Evolutionary conservation across 2,888 invertebrate genomes (phyloP).

Genomic region (Drosophila anomalipes): DNA sequence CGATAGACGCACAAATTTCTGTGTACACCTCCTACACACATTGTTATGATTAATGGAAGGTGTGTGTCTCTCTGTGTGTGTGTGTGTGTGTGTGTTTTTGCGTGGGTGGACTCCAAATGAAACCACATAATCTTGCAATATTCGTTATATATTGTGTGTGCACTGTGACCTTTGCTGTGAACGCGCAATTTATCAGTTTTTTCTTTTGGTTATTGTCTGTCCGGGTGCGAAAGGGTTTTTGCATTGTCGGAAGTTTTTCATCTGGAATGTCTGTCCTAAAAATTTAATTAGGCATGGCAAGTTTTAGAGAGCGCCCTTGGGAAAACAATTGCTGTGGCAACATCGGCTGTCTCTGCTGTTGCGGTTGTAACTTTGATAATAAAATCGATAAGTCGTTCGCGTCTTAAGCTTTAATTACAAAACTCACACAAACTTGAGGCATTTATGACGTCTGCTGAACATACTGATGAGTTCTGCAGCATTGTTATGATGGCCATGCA

Average conservation of each 20-base stretch:
- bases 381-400: conserved; percentile 67
- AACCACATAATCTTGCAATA: conserved; percentile 32
- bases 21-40: background rate
- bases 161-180: conserved; percentile 59
- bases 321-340: conserved; percentile 2
- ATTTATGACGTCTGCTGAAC: conserved; percentile 69
- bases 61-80: background rate
- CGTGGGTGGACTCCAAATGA: conserved; percentile 2
- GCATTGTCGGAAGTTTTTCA: conserved; percentile 9
- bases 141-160: conserved; percentile 60
- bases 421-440: conserved; percentile 23
- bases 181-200: conserved; percentile 43
- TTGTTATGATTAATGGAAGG: conserved; percentile 65
- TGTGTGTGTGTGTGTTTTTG: conserved; percentile 2
- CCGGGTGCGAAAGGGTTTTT: conserved; percentile 12
- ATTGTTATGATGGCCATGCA: conserved; percentile 62
- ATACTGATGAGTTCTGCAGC: conserved; percentile 57
- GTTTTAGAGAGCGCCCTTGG: conserved; percentile 33
- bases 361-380: conserved; percentile 52
- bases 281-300: conserved; percentile 64
- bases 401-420: conserved; percentile 69
- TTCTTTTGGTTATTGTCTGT: conserved; percentile 3
- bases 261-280: conserved; percentile 14
- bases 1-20: conserved; percentile 7
- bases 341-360: background rate